These are phyloP conservation scores for Papilio glaucus DNA, from an alignment of 1,140 invertebrate genomes.

Conservation along the genomic window DNA sequence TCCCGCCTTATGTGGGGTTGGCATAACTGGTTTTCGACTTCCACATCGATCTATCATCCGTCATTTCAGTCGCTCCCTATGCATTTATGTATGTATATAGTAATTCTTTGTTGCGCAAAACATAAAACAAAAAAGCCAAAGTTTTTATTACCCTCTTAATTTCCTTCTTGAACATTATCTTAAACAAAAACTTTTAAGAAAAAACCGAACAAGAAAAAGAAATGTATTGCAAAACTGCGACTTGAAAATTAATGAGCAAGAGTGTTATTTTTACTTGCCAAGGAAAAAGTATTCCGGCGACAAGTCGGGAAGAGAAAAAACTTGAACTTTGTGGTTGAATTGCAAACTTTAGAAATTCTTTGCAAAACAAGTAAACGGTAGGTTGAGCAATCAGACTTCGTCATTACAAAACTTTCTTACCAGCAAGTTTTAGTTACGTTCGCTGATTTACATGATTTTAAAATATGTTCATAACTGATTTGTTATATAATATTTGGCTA, in stretches of 20 bases:
- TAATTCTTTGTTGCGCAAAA: too few species aligned
- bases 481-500: too few species aligned
- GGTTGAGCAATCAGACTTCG: slow-evolving; percentile 35
- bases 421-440: slow-evolving; percentile 4
- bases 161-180: slow-evolving; percentile 18
- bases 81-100: too few species aligned
- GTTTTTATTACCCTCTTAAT: slow-evolving; percentile 24
- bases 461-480: too few species aligned
- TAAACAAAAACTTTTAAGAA: slow-evolving; percentile 9
- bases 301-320: slow-evolving; percentile 32
- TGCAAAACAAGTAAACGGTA: slow-evolving; percentile 33
- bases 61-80: too few species aligned
- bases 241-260: slow-evolving; percentile 36
- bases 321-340: slow-evolving; percentile 31
- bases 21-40: too few species aligned
- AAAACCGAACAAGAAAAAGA: slow-evolving; percentile 10
- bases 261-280: slow-evolving; percentile 35
- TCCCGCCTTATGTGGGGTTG: too few species aligned
- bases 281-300: slow-evolving; percentile 35
- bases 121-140: background rate
- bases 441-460: background rate
- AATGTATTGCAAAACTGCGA: slow-evolving; percentile 19
- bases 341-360: slow-evolving; percentile 38
- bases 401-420: slow-evolving; percentile 34
- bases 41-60: too few species aligned